Evolutionary conservation across 2,797 vertebrate species (phyloP).

Genomic region (Australoheros facetus): DNA sequence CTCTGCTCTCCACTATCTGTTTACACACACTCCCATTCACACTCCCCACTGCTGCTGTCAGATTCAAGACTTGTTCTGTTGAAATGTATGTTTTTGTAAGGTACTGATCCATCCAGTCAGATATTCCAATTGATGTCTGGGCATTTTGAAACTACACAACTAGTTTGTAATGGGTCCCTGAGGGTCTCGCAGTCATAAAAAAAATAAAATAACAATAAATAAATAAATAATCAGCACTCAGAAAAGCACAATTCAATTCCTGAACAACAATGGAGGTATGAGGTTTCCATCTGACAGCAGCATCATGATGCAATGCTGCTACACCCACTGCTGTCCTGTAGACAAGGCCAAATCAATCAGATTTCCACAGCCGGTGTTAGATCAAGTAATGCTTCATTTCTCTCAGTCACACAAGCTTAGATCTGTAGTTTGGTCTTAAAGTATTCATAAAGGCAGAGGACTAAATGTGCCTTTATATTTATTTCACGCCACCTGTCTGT

Average conservation of each 20-base stretch:
- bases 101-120: conserved; percentile 45
- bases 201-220: conserved; percentile 3
- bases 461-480: conserved; percentile 19
- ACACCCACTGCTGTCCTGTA: conserved; percentile 17
- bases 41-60: conserved; percentile 55
- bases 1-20: conserved; percentile 53
- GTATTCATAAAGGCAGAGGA: conserved; percentile 43
- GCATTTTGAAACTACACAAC: conserved; percentile 49
- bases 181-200: conserved; percentile 41
- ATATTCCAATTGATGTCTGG: conserved; percentile 56
- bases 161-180: conserved; percentile 52
- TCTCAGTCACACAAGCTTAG: conserved; percentile 31
- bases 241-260: conserved; percentile 46
- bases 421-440: conserved; percentile 22
- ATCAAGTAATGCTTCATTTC: conserved; percentile 38
- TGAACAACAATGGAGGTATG: conserved; percentile 30
- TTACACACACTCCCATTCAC: conserved; percentile 48
- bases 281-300: conserved; percentile 41
- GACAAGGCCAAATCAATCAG: conserved; percentile 42
- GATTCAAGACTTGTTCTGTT: conserved; percentile 20
- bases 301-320: conserved; percentile 42
- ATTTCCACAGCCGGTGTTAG: conserved; percentile 22
- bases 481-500: conserved; percentile 30
- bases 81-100: conserved; percentile 45
- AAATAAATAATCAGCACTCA: not conserved